Percentiles rank a stretch among this genome's conserved stretches.
These are phyloP conservation scores for Scrobipalpa atriplicella DNA, from an alignment of 2,888 invertebrate genomes.

Conservation along the genomic window DNA sequence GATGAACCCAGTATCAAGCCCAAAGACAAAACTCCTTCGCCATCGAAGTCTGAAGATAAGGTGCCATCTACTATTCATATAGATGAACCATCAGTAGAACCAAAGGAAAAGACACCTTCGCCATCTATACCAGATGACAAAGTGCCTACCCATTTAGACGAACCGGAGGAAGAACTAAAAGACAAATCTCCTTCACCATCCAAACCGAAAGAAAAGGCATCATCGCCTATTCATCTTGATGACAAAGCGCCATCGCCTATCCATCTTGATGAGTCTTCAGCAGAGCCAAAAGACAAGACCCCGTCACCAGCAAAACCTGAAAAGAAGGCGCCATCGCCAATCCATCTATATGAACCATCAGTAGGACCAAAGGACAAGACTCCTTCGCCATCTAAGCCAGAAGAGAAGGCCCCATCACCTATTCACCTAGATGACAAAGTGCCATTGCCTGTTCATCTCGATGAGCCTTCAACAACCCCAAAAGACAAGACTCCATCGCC, in stretches of 20 bases:
- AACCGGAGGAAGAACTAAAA: conserved; percentile 28
- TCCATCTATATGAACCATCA: background rate
- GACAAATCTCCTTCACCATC: background rate
- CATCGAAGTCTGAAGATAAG: conserved; percentile 25
- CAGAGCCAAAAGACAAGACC: conserved; percentile 19
- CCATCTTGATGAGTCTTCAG: conserved; percentile 31
- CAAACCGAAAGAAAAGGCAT: conserved; percentile 4
- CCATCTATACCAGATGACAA: conserved; percentile 24
- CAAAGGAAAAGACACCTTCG: background rate
- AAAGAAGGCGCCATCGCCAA: conserved; percentile 15
- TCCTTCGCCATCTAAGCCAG: too few relatives aligned
- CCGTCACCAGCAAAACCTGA: conserved; percentile 24
- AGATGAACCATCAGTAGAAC: conserved; percentile 30
- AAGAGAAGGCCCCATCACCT: conserved; percentile 11
- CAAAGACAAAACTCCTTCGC: background rate
- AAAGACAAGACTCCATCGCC: too few relatives aligned
- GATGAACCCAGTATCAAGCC: conserved; percentile 21
- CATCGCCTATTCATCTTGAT: conserved; percentile 13
- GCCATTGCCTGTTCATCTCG: conserved; percentile 29
- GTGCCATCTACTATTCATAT: conserved; percentile 28
- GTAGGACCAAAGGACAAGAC: background rate
- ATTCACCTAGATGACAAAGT: conserved; percentile 24
- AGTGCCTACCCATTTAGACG: conserved; percentile 26
- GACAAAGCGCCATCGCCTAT: conserved; percentile 25
- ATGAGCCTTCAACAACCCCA: conserved; percentile 31